A percentile compares a stretch with the other conserved stretches of the same genome.
Evolutionary conservation across 2,797 vertebrate genomes (phyloP).

Genomic region (Chloroceryle amazona): DNA sequence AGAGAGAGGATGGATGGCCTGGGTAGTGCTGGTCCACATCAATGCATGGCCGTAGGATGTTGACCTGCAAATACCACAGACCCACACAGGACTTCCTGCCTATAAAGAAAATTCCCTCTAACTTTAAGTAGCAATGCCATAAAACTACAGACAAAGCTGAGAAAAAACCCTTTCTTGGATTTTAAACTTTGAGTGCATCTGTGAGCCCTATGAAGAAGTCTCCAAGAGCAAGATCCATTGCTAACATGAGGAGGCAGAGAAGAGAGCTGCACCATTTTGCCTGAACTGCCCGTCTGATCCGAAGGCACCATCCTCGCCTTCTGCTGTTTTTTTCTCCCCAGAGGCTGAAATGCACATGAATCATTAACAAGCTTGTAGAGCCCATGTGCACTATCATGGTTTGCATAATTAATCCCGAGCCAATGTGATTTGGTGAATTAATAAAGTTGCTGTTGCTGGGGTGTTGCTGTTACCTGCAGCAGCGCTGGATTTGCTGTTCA

Average conservation of each 20-base stretch:
- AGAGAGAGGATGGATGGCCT: neutral
- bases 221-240: neutral
- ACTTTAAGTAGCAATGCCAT: neutral
- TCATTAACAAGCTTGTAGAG: constrained; percentile 21
- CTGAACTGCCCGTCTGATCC: neutral
- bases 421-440: neutral
- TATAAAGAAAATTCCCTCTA: neutral
- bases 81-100: neutral
- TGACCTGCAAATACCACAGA: neutral
- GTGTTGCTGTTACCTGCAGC: constrained; percentile 43
- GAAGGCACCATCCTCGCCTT: neutral
- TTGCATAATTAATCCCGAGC: constrained; percentile 36
- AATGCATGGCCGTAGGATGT: rapidly evolving
- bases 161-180: neutral
- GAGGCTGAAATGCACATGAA: constrained; percentile 39
- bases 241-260: neutral
- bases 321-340: constrained; percentile 19
- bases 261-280: neutral
- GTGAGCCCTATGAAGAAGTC: neutral
- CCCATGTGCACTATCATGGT: neutral
- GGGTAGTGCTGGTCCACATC: neutral
- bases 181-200: neutral
- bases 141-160: neutral
- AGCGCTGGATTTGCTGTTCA: constrained; percentile 20
- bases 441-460: constrained; percentile 41